Conservation (phyloP, 1,140 invertebrate genomes). For the Trachymyrmex cornetzi region DNA sequence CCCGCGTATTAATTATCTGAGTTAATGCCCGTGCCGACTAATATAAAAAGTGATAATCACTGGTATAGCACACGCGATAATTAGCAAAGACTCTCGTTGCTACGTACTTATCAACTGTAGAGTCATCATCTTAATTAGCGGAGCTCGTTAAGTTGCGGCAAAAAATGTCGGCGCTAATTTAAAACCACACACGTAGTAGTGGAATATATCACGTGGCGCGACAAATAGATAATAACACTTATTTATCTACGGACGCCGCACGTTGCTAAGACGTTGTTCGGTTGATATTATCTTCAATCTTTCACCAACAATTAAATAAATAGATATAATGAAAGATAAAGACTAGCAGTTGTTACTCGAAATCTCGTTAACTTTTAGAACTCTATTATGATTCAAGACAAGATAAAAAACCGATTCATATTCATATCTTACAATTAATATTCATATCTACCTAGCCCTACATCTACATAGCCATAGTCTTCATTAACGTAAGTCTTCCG, state of each 20-base stretch:
- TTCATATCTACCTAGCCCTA: neutral
- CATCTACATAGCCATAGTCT: neutral
- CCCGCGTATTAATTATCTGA: constrained; percentile 39
- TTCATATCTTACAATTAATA: constrained; percentile 1
- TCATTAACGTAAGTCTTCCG: neutral
- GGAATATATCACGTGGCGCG: neutral
- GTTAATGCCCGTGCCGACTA: neutral
- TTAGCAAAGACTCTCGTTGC: constrained; percentile 40
- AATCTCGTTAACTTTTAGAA: neutral
- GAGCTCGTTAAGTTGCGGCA: constrained; percentile 21
- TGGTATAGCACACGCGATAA: constrained; percentile 43
- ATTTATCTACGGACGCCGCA: neutral
- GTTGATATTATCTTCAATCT: neutral
- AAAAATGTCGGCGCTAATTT: constrained; percentile 22
- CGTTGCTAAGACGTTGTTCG: neutral
- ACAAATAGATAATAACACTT: constrained; percentile 31
- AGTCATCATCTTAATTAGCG: constrained; percentile 55
- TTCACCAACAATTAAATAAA: neutral
- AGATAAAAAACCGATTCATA: neutral
- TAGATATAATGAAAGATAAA: neutral
- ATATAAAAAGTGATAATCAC: constrained; percentile 39
- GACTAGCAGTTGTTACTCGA: neutral
- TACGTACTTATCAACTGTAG: constrained; percentile 57
- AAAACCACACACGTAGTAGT: constrained; percentile 7
- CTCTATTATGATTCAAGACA: neutral